Percentiles rank a stretch among this genome's conserved stretches.
phyloP scores from a whole-genome alignment of 1,140 invertebrate genomes.

The Bilobella aurantiaca region DNA sequence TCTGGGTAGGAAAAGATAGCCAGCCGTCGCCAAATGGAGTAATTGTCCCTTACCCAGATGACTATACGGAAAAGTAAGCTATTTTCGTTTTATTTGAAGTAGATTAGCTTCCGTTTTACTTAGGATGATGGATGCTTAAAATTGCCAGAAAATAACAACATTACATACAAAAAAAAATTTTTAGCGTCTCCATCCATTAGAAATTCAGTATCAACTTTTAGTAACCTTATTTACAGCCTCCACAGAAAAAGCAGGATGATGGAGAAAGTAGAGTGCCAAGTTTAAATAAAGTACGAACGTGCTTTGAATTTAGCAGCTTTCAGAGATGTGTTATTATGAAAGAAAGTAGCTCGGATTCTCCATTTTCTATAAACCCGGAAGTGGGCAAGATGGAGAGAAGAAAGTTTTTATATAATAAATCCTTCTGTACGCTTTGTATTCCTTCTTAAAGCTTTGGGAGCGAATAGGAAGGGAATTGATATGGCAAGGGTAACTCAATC shows the following conservation, averaged over 20 bases:
- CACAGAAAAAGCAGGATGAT: background rate
- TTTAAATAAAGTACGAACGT: conserved; percentile 2
- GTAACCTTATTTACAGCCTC: too few relatives aligned
- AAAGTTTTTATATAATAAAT: background rate
- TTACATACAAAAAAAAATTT: too few relatives aligned
- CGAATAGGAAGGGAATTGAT: conserved; percentile 3
- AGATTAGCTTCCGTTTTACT: too few relatives aligned
- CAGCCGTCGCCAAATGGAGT: conserved; percentile 65
- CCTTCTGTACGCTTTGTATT: too few relatives aligned
- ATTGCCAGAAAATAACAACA: too few relatives aligned
- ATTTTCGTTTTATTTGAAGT: conserved; percentile 3
- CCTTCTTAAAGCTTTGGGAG: too few relatives aligned
- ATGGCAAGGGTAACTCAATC: conserved; percentile 1
- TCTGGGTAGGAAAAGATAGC: conserved; percentile 71
- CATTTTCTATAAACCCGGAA: background rate
- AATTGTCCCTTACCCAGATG: conserved; percentile 73
- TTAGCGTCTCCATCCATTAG: too few relatives aligned
- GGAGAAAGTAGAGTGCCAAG: background rate
- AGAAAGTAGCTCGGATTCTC: background rate
- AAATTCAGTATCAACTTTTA: too few relatives aligned
- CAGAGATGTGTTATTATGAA: background rate
- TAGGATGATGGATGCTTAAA: too few relatives aligned
- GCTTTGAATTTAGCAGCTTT: background rate
- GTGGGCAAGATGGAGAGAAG: background rate
- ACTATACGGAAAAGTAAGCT: conserved; percentile 56